phyloP scores from a whole-genome alignment of 2,113 vertebrate genomes.

The Spheniscus mendiculus region DNA sequence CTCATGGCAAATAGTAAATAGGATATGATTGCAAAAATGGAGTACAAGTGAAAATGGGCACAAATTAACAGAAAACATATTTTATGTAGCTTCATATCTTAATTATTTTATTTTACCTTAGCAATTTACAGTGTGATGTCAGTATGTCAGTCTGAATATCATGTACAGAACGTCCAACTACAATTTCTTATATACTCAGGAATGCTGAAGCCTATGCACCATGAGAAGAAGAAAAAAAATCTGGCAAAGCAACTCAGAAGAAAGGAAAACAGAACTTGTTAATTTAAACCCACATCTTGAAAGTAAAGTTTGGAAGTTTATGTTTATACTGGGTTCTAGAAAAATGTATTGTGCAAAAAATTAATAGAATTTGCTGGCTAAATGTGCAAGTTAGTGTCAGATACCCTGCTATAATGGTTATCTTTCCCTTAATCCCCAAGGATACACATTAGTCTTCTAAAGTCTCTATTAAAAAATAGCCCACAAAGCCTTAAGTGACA shows the following conservation, averaged over 20 bases:
- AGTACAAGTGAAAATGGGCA: not conserved
- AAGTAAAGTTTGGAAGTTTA: not conserved
- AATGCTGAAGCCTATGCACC: not conserved
- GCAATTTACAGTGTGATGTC: not conserved
- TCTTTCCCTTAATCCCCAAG: not conserved
- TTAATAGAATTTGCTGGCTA: not conserved
- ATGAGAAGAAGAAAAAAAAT: not conserved
- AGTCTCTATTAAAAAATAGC: not conserved
- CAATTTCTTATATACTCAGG: not conserved
- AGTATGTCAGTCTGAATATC: not conserved
- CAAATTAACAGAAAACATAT: slow-evolving; percentile 22
- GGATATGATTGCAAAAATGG: not conserved
- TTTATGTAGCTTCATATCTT: not conserved
- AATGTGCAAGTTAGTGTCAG: not conserved
- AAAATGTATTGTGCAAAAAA: not conserved
- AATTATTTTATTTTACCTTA: slow-evolving; percentile 13
- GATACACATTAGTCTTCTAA: not conserved
- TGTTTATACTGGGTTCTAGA: not conserved
- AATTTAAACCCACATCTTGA: not conserved
- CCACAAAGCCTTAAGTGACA: not conserved
- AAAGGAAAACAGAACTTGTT: not conserved
- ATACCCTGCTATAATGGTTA: not conserved
- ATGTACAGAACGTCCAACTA: not conserved
- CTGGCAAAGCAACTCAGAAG: not conserved
- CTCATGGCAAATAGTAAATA: slow-evolving; percentile 4